Evolutionary conservation across 1,140 invertebrate genomes (phyloP), one percentile per base, ranked within the genome.

Genomic region (Pararge aegeria): DNA sequence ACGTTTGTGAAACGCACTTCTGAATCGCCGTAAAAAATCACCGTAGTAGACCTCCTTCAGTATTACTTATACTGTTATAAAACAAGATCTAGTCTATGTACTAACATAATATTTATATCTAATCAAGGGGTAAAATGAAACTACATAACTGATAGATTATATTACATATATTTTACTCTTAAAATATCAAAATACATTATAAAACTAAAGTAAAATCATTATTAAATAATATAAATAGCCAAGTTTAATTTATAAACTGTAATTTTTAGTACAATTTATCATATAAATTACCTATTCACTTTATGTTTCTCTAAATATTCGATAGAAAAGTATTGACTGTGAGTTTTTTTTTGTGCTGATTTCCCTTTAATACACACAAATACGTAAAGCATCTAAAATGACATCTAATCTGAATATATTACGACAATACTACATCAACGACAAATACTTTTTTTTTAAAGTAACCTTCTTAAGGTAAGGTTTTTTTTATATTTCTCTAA

Each of bases 151-250:
- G 54, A 53, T 46, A 15, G 51, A 59, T 61, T 50, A 65, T 61
- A 38, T 55, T 50, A 62, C 6, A 57, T 64, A 64, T 53, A 60
- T 63, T 68, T 67, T 76, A 73, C 64, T 71, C 74, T 75, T 73
- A 63, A 71, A 68, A 69, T 76, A 76, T 69, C 70, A 76, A 73
- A 68, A 72, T 74, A 76, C 71, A 66, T 68, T 76, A 64, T 56
- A 70, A 66, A 64, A 61, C 69, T 74, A 76, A 73, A 76, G 60
- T 66, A 70, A 65, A 63, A 55, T 58, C 66, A 72, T 66, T 65
- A 72, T 61, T 64, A 56, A 10, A 70, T 72, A 60, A 67, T 64
- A 68, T 65, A 70, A 76, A 71, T 70, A 62, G 62, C 46, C 61
- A 64, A 57, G 57, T 67, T 4, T 24, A 24, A 24, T 24, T 49